Base-by-base conservation (phyloP, 2,888 invertebrate genomes). In the Tenthredo mesomela region DNA sequence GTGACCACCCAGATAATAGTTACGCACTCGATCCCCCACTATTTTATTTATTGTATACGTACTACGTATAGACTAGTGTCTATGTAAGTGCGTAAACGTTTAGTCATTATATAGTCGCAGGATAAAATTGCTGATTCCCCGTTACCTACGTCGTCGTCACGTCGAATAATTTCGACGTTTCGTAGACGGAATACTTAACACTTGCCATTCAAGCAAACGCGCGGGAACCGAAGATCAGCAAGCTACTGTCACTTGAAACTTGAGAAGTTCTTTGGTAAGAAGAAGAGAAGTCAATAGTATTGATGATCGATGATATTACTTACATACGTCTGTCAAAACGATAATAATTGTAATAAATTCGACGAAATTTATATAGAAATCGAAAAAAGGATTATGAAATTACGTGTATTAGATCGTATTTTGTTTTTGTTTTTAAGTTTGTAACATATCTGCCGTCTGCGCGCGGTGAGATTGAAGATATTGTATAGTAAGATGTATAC, bases 1-100 rank as follows among this genome's bases (percentile, higher is more conserved):
- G 61, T 67, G 82, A 70, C 82, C 82, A 82, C 82, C 82, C 82
- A 82, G 82, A 82, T 82, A 82, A 82, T 82, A 82, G 82, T 82
- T 82, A 82, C 43, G 67, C 67, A 70, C 82, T 67, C 67, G 67
- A 70, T 82, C 67, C 82, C 82, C 67, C 82, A 67, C 67, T 50
- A 61, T 61, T 61, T 80, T 67, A 47, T 82, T 82, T 37, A 50
- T 50, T 65, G 15, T 54, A 9, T 58, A 58, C n/a, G 21, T 58
- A 58, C n/a, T 58, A 50, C 18, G 18, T 50, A 50, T 18, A 50
- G 5, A 50, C 50, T 5, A 5, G 18, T 4, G 50, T 50, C 1
- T 18, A 18, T 6, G 18, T 50, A 50, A 18, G 6, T n/a, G 0
- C 50, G 50, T 54, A 54, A 18, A 54, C 18, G n/a, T 54, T 54